A percentile compares a stretch with the other conserved stretches of the same genome.
These are phyloP conservation scores for Cephus runcator DNA, from an alignment of 2,888 invertebrate genomes.

Conservation along the genomic window DNA sequence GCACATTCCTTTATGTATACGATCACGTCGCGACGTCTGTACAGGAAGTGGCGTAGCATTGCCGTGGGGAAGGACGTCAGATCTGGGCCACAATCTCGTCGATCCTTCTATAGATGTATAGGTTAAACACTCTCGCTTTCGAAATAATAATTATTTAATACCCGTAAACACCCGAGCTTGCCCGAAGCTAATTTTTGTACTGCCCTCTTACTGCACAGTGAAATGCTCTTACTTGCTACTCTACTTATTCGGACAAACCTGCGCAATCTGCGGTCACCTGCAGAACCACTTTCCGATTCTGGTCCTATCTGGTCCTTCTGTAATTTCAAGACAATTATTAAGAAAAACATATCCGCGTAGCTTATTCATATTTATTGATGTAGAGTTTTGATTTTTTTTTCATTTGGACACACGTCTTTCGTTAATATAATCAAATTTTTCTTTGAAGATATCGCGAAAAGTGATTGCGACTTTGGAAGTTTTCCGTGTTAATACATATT, in stretches of 20 bases:
- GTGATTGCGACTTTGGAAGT: background rate
- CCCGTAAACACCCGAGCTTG: constrained; percentile 24
- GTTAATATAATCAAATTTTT: background rate
- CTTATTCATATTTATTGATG: background rate
- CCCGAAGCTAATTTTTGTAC: background rate
- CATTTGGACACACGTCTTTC: background rate
- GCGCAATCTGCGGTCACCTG: background rate
- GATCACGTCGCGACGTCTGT: constrained; percentile 7
- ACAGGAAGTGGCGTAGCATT: constrained; percentile 60
- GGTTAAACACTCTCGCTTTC: constrained; percentile 58
- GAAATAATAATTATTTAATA: constrained; percentile 64
- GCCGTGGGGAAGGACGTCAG: constrained; percentile 63
- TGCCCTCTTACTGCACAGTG: constrained; percentile 22
- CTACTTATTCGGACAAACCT: background rate
- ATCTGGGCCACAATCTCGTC: constrained; percentile 50
- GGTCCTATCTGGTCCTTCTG: background rate
- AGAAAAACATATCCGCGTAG: background rate
- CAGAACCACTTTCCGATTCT: background rate
- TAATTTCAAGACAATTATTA: background rate
- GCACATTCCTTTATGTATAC: constrained; percentile 31
- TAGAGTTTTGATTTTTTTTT: background rate
- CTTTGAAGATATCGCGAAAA: background rate
- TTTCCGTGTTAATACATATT: background rate
- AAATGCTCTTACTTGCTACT: constrained; percentile 34
- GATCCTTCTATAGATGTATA: constrained; percentile 13